Evolutionary conservation across 1,140 invertebrate genomes (phyloP).

Genomic region (Pollicipes pollicipes): DNA sequence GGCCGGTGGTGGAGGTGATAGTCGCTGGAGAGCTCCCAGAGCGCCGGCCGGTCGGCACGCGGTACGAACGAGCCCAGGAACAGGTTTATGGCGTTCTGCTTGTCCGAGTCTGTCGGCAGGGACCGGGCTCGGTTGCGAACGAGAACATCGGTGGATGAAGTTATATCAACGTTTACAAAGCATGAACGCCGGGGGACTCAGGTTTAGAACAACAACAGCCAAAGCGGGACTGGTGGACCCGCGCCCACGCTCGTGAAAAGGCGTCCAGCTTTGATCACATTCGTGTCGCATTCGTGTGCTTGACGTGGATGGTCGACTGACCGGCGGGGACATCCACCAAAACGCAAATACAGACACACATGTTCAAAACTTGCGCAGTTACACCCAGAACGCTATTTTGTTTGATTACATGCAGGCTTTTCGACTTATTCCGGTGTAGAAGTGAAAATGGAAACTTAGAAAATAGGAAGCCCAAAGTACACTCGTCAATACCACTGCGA

Average conservation of each 20-base stretch:
- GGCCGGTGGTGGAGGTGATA: conserved; percentile 76
- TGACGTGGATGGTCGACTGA: too few relatives aligned
- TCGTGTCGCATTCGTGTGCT: too few relatives aligned
- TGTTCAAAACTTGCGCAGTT: too few relatives aligned
- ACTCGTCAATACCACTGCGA: too few relatives aligned
- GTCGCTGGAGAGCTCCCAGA: conserved; percentile 82
- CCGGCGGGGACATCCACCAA: too few relatives aligned
- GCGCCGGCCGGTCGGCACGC: conserved; percentile 44
- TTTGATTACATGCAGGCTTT: too few relatives aligned
- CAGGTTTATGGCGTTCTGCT: conserved; percentile 94
- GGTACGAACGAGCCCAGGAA: conserved; percentile 87
- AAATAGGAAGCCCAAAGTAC: too few relatives aligned
- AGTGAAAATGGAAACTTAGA: too few relatives aligned
- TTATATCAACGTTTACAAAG: conserved; percentile 4
- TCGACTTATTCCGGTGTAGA: too few relatives aligned
- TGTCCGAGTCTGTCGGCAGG: conserved; percentile 60
- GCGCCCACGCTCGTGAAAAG: conserved; percentile 1
- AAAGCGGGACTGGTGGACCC: not conserved
- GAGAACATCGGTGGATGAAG: too few relatives aligned
- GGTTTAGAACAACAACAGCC: not conserved
- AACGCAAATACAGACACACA: too few relatives aligned
- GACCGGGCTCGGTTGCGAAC: not conserved
- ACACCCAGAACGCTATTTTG: not conserved
- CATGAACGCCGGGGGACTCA: conserved; percentile 10
- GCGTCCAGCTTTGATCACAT: too few relatives aligned